Conservation (phyloP, 2,113 vertebrate species). For the Eupsittula cactorum region DNA sequence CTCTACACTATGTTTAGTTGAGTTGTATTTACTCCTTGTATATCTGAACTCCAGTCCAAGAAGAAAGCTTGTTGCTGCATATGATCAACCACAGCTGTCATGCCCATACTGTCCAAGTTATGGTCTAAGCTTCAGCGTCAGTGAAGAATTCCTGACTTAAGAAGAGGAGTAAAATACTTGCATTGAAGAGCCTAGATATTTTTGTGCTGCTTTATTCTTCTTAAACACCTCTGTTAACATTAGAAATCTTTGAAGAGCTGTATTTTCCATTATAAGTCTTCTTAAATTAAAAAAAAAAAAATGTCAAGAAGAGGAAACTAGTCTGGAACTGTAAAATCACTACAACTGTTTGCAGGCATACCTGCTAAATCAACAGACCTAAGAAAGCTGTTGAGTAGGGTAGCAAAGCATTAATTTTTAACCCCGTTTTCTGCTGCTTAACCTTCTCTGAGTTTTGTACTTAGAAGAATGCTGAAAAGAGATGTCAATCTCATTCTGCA, state of each 20-base stretch:
- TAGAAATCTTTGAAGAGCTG: not conserved
- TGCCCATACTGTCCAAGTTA: not conserved
- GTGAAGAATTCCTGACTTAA: not conserved
- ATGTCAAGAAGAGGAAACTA: not conserved
- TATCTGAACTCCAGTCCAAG: not conserved
- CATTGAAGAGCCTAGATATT: not conserved
- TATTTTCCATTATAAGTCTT: not conserved
- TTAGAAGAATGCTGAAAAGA: not conserved
- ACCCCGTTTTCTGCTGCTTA: not conserved
- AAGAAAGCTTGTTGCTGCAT: not conserved
- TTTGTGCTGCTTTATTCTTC: not conserved
- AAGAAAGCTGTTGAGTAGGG: not conserved
- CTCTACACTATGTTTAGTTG: not conserved
- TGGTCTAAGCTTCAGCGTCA: not conserved
- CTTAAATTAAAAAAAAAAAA: not conserved
- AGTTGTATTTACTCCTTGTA: not conserved
- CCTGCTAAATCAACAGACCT: not conserved
- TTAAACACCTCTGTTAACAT: not conserved
- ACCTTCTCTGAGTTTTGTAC: not conserved
- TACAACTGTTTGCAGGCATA: not conserved
- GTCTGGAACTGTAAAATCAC: not conserved
- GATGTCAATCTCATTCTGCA: not conserved
- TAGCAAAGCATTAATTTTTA: not conserved
- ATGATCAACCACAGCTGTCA: not conserved
- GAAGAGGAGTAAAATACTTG: not conserved